These are phyloP conservation scores for Coecobrya sp. DNA, from an alignment of 2,888 invertebrate species.

Conservation along the genomic window DNA sequence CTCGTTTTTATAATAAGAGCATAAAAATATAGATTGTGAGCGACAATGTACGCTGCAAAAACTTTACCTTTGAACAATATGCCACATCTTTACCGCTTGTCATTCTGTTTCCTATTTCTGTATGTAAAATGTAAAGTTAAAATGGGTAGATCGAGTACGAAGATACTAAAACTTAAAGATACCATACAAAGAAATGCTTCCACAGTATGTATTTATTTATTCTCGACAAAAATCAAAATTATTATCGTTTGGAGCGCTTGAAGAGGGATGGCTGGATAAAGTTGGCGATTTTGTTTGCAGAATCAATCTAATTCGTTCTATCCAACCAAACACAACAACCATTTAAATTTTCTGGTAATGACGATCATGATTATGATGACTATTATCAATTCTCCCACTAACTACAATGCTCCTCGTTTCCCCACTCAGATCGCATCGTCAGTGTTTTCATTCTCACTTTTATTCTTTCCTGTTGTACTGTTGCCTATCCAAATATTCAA, in stretches of 20 bases:
- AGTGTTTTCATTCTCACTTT: background rate
- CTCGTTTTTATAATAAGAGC: too few relatives aligned
- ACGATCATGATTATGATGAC: too few relatives aligned
- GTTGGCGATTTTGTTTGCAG: constrained; percentile 64
- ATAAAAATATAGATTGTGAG: too few relatives aligned
- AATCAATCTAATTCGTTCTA: constrained; percentile 40
- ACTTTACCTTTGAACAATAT: too few relatives aligned
- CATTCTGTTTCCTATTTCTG: too few relatives aligned
- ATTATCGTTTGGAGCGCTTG: constrained; percentile 53
- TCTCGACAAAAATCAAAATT: constrained; percentile 49
- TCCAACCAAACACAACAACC: constrained; percentile 35
- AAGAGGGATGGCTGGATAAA: constrained; percentile 46
- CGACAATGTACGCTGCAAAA: too few relatives aligned
- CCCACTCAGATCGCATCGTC: background rate
- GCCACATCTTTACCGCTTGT: too few relatives aligned
- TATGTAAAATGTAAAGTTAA: background rate
- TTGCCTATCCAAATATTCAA: background rate
- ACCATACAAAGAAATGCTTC: background rate
- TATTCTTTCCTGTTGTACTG: background rate
- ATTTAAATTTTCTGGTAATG: constrained; percentile 30
- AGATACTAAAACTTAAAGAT: too few relatives aligned
- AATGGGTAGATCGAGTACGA: too few relatives aligned
- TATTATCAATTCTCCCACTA: constrained; percentile 36
- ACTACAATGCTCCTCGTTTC: background rate
- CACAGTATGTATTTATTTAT: background rate